Base-by-base conservation (phyloP, 2,888 invertebrate species). In the Ophioninae sp. region DNA sequence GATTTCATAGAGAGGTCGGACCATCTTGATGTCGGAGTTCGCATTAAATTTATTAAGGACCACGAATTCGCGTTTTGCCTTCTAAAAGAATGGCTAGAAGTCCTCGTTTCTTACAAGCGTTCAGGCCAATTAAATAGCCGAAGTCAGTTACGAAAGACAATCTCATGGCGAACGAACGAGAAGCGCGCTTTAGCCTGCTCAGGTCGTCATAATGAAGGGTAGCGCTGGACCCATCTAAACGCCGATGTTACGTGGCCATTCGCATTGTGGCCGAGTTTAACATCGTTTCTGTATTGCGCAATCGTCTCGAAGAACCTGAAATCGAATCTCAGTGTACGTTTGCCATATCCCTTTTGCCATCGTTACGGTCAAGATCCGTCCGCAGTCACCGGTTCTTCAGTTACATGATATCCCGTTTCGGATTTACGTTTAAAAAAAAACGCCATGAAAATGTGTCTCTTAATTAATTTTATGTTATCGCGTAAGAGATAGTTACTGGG, bases 401-500 rank as follows among this genome's bases (percentile, higher is more conserved):
- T 79, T 79, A 72, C 79, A 65, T 56, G 17, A 65, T 72, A 79
- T 79, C 57, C 62, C 72, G 44, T 73, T 73, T 79, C 73, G 50
- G 57, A 65, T 65, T 67, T 13, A 59, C 44, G 57, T 37, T n/a
- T n/a, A n/a, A n/a, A n/a, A 56, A 72, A 56, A 73, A 73, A 73
- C 20, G 41, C 56, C 41, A 73, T 65, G 67, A 73, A 79, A 64
- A 72, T 73, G 69, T 70, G 50, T 68, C 78, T 59, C 62, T 65
- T 59, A 72, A 79, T 79, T 79, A 72, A 73, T 73, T 59, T 79
- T 67, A 73, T 37, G 79, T 59, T 77, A 77, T 79, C 73, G 65
- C n/a, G 70, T 56, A 56, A 21, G 50, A 64, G 64, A 70, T 59
- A 64, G 78, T 70, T 70, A 64, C 39, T n/a, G 70, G 10, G 56